These are phyloP conservation scores for Meta bourneti DNA, from an alignment of 2,888 invertebrate genomes.

Conservation along the genomic window DNA sequence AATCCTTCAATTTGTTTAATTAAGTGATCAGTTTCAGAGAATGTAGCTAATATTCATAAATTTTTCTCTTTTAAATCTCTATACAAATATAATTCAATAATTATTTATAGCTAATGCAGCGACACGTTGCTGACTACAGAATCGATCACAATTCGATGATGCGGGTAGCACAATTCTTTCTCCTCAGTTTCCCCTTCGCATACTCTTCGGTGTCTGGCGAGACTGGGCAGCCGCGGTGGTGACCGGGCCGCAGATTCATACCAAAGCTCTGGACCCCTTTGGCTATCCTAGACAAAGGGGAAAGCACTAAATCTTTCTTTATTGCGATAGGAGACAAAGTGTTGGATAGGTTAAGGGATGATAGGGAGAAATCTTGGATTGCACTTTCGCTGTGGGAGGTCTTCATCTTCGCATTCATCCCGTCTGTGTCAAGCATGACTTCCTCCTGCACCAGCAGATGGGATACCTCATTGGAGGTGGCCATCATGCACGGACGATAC, in stretches of 20 bases:
- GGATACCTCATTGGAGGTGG: conserved; percentile 73
- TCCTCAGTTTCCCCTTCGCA: conserved; percentile 66
- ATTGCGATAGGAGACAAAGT: conserved; percentile 77
- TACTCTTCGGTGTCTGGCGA: conserved; percentile 73
- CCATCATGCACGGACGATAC: conserved; percentile 59
- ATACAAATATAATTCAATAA: conserved; percentile 67
- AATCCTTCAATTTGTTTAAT: not conserved
- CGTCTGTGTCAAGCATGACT: conserved; percentile 71
- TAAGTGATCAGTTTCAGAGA: not conserved
- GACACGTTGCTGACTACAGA: conserved; percentile 15
- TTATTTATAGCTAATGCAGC: conserved; percentile 41
- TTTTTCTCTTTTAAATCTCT: conserved; percentile 42
- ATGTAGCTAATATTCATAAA: conserved; percentile 14
- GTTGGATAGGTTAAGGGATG: conserved; percentile 74
- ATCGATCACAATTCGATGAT: conserved; percentile 77
- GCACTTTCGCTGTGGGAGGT: conserved; percentile 91
- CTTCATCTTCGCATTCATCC: conserved; percentile 82
- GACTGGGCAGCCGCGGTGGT: conserved; percentile 13
- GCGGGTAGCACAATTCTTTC: conserved; percentile 76
- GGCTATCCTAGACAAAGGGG: conserved; percentile 90
- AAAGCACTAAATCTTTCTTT: conserved; percentile 78
- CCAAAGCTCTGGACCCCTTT: conserved; percentile 92
- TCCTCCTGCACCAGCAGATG: conserved; percentile 76
- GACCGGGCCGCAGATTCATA: conserved; percentile 84
- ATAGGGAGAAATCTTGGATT: conserved; percentile 81